Evolutionary conservation across 2,797 vertebrate species (phyloP), one percentile per base, ranked within the genome.

Genomic region (Sus cebifrons): DNA sequence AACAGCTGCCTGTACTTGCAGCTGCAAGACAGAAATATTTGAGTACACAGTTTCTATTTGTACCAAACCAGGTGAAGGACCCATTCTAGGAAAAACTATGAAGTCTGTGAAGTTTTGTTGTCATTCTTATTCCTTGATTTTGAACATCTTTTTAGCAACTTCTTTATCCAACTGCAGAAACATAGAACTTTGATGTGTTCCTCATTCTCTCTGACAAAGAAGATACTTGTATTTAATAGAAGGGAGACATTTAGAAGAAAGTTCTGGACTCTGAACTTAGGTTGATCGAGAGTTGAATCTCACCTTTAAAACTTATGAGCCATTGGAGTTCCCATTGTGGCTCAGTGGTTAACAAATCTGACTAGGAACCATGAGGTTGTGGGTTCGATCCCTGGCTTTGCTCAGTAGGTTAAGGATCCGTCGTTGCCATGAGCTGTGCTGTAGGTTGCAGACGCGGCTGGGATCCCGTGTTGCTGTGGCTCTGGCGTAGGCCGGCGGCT

Each of bases 1-100:
- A 91, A 89, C 79, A 96, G 93, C 96, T 96, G 81, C n/a, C 71
- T 86, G 14, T 67, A 56, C 20, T 94, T 96, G 86, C 90, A 96
- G 90, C 82, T 96, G 96, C 40, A 56, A 95, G 88, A 83, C 86
- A 94, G 56, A 73, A 58, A 83, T 94, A 86, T 89, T 92, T 92
- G 62, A 27, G 17, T 64, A 52, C 18, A 54, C 11, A 78, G 44
- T 65, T 88, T 95, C 64, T 94, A 27, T 87, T 94, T 87, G 81
- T 62, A 81, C 27, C 6, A 70, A n/a, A 14, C 11, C 95, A 97
- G 91, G 93, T 89, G 83, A 97, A 56, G n/a, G 16, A 32, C 21
- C 10, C 18, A 54, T 16, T 82, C 18, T 25, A 58, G 27, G 67
- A n/a, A 88, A 85, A 86, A 92, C 21, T 44, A 18, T 54, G n/a